Evolutionary conservation across 1,140 invertebrate genomes (phyloP), one percentile per base, ranked within the genome.

Genomic region (Ruditapes philippinarum): DNA sequence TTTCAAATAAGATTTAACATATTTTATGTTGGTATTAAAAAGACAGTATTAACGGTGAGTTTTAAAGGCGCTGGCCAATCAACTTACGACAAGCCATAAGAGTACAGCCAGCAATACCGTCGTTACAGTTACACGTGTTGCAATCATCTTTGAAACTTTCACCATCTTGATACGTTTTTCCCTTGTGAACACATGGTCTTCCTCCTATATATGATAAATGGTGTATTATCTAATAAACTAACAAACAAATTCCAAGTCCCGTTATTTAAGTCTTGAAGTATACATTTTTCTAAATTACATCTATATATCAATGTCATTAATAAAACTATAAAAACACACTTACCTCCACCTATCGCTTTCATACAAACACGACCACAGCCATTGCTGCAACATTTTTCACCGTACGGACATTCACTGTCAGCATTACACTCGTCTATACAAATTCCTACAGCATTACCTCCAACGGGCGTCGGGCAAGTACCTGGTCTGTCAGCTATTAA

Each of bases 61-160:
- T n/a, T n/a, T n/a, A n/a, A n/a, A n/a, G n/a, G n/a, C n/a, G n/a
- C n/a, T n/a, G n/a, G n/a, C 14, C 14, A 45, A 45, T 14, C 14
- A 45, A 49, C 73, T 76, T 76, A 76, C 73, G 33, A 31, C 81
- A 83, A 17, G 25, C 81, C 49, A 68, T 83, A 40, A 49, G n/a
- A 36, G 81, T 70, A 28, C 81, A 83, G 5, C 7, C 81, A 49
- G 19, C 60, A 9, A 31, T 28, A n/a, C 81, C 81, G 70, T 70
- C 36, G 0, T 14, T 31, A 33, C 81, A 83, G 11, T 12, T 70
- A 36, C 81, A 83, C 38, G 60, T 70, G 19, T 83, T 83, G 36
- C 81, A 83, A 14, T 42, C 68, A 38, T 83, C 68, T 25, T 42
- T 82, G 25, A 45, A 68, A 4, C 14, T 81, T 36, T 65, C 74